A percentile compares a stretch with the other conserved stretches of the same genome.
Conservation (phyloP, 2,888 invertebrate species). For the Amblyteles armatorius region DNA sequence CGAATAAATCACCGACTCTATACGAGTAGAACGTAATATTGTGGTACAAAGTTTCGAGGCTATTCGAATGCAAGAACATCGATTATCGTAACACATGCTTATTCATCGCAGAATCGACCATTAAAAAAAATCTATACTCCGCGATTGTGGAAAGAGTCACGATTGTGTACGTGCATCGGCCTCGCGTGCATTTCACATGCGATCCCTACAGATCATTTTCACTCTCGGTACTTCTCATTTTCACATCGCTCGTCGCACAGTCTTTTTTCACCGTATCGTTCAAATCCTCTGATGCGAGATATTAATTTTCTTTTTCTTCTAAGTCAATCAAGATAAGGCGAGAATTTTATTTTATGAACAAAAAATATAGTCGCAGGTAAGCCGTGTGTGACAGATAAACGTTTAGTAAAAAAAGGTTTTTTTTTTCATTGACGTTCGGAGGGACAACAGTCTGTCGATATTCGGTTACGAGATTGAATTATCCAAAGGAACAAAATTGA, state of each 20-base stretch:
- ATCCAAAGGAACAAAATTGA: slow-evolving; percentile 12
- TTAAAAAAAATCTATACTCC: slow-evolving; percentile 39
- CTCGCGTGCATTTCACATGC: slow-evolving; percentile 64
- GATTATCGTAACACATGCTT: slow-evolving; percentile 76
- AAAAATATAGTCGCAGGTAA: slow-evolving; percentile 48
- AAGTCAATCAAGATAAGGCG: neutral
- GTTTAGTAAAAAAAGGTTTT: slow-evolving; percentile 1
- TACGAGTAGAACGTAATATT: slow-evolving; percentile 42
- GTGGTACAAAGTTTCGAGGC: slow-evolving; percentile 57
- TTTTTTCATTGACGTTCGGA: slow-evolving; percentile 10
- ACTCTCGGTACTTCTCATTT: slow-evolving; percentile 43
- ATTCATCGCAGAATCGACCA: slow-evolving; percentile 70
- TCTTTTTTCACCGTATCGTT: slow-evolving; percentile 8
- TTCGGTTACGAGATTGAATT: neutral
- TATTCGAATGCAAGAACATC: slow-evolving; percentile 73
- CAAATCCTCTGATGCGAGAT: neutral
- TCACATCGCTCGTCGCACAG: slow-evolving; percentile 35
- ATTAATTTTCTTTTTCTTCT: neutral
- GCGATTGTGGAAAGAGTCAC: slow-evolving; percentile 37
- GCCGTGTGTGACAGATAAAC: slow-evolving; percentile 38
- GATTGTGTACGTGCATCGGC: slow-evolving; percentile 63
- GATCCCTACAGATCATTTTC: slow-evolving; percentile 50
- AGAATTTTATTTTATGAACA: neutral
- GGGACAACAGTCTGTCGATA: slow-evolving; percentile 19
- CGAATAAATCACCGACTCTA: slow-evolving; percentile 38